Base-by-base conservation (phyloP, 1,140 invertebrate species). In the Belonocnema kinseyi region DNA sequence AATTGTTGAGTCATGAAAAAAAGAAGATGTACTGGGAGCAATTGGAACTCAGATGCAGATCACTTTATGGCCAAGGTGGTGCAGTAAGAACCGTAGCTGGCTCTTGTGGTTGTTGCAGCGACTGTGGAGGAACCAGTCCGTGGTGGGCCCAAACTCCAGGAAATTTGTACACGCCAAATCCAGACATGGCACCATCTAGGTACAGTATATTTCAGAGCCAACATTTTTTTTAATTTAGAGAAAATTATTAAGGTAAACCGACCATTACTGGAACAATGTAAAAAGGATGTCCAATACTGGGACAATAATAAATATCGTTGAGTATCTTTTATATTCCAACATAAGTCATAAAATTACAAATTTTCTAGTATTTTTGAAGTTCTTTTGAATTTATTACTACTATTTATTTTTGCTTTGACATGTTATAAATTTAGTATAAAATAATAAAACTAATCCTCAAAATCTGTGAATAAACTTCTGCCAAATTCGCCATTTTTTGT, bases 21-120 rank as follows among this genome's bases (percentile, higher is more conserved):
- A 97, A 97, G 90, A 97, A 97, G 89, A 97, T 97, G 94, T 98
- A 98, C 88, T 97, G 97, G 97, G 96, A 97, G 85, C 96, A 97
- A 88, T 86, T 98, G 87, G 97, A 98, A 86, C 87, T 97, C 33
- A 90, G 97, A 76, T 96, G 96, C 86, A 92, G 96, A 74, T 96
- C 95, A 3, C 85, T 97, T 72, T 97, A 96, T 84, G 88, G 92
- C 75, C 92, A 95, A 61, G 91, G 93, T 12, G 85, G 92, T 74
- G 85, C 91, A 73, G 84, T 93, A 6, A 82, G 88, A n/a, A 82
- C 91, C n/a, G 76, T 91, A 66, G 82, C 90, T 40, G 91, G 91
- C 10, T 93, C 93, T 80, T 96, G 95, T 85, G 94, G 94, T 82
- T 96, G 95, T 83, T 96, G 95, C 81, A 93, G 95, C 21, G 95